Conservation (phyloP, 2,888 invertebrate genomes). For the Drosophila longiperda region DNA sequence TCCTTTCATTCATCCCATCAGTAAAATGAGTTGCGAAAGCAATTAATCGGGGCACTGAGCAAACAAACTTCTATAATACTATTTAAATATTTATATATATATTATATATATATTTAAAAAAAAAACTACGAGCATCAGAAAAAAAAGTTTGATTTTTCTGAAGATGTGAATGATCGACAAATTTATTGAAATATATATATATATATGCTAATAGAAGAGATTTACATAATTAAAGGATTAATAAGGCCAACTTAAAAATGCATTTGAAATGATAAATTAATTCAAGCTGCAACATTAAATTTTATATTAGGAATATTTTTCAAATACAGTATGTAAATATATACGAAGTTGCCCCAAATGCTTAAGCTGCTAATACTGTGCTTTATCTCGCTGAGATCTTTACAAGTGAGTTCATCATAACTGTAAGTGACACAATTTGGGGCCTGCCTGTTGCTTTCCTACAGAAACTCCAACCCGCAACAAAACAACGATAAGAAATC, state of each 20-base stretch:
- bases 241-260: neutral
- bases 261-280: neutral
- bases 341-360: neutral
- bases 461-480: conserved; percentile 14
- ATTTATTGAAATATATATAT: no score
- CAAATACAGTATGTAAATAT: neutral
- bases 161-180: no score
- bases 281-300: neutral
- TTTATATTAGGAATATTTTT: neutral
- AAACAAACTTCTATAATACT: neutral
- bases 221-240: no score
- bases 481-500: conserved; percentile 27
- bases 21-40: neutral
- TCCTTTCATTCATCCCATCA: neutral
- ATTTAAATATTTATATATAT: neutral
- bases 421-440: conserved; percentile 30
- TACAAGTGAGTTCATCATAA: conserved; percentile 36
- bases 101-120: no score
- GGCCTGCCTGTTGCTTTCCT: conserved; percentile 45
- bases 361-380: neutral
- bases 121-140: neutral
- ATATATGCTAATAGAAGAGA: no score
- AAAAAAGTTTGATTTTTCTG: neutral
- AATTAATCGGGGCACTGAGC: neutral
- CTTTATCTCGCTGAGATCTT: neutral